Evolutionary conservation across 2,797 vertebrate species (phyloP).

Genomic region (Microtus obscurus): DNA sequence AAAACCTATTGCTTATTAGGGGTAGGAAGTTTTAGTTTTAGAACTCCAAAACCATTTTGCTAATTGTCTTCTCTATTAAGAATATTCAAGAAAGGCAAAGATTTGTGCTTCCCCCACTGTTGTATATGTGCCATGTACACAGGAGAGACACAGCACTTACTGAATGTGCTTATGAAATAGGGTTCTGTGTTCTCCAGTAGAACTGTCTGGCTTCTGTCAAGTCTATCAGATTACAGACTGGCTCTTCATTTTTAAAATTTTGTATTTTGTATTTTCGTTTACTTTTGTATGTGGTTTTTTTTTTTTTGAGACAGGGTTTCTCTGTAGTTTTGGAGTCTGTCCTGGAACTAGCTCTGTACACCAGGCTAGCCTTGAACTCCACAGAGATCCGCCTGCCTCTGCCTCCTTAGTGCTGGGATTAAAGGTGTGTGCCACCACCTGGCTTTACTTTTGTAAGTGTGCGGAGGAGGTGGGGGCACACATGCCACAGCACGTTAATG

Average conservation of each 20-base stretch:
- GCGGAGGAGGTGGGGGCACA: neutral
- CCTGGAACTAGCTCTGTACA: too few species aligned
- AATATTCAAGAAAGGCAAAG: neutral
- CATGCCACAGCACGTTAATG: neutral
- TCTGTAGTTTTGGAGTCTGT: too few species aligned
- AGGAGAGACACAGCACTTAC: neutral
- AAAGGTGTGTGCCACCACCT: too few species aligned
- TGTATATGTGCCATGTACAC: neutral
- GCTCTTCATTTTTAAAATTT: neutral
- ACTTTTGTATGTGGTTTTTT: neutral
- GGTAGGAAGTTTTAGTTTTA: conserved; percentile 12
- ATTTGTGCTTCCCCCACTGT: neutral
- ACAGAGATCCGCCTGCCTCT: too few species aligned
- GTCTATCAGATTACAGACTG: neutral
- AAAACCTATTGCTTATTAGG: neutral
- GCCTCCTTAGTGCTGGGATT: too few species aligned
- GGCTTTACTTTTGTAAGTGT: neutral
- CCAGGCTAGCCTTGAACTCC: too few species aligned
- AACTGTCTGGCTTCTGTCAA: neutral
- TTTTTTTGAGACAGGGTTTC: too few species aligned
- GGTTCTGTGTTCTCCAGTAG: neutral
- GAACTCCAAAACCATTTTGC: neutral
- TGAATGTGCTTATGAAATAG: neutral
- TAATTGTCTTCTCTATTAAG: neutral
- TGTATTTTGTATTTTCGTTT: neutral